phyloP scores from a whole-genome alignment of 2,797 vertebrate species.

The Enoplosus armatus region DNA sequence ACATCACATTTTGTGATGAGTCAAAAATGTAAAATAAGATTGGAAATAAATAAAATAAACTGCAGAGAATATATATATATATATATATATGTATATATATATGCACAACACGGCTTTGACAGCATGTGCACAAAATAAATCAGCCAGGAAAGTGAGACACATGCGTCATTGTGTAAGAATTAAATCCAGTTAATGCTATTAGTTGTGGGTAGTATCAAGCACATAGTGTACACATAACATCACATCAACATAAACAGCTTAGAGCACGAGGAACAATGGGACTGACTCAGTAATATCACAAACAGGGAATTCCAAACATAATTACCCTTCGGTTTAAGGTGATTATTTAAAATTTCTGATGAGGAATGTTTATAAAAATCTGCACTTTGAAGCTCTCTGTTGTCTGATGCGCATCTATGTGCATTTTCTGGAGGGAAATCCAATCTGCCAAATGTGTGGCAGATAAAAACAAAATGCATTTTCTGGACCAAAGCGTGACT shows the following conservation, averaged over 20 bases:
- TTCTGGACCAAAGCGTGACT: slow-evolving; percentile 49
- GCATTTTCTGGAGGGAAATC: slow-evolving; percentile 17
- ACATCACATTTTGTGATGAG: neutral
- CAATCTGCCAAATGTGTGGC: slow-evolving; percentile 23
- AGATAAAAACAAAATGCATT: slow-evolving; percentile 28
- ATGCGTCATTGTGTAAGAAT: slow-evolving; percentile 63
- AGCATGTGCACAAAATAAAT: slow-evolving; percentile 26
- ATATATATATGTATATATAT: too few relatives aligned
- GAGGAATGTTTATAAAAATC: slow-evolving; percentile 24
- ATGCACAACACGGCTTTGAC: slow-evolving; percentile 22
- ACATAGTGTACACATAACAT: slow-evolving; percentile 32
- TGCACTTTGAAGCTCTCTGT: neutral
- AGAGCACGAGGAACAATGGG: slow-evolving; percentile 48
- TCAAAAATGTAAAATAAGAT: neutral
- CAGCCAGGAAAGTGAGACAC: slow-evolving; percentile 65
- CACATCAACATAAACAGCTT: slow-evolving; percentile 59
- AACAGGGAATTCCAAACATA: slow-evolving; percentile 20
- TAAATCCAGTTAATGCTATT: slow-evolving; percentile 81
- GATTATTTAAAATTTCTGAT: slow-evolving; percentile 12
- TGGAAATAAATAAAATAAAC: neutral
- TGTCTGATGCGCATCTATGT: slow-evolving; percentile 36
- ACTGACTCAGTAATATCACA: slow-evolving; percentile 21
- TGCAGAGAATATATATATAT: slow-evolving; percentile 17
- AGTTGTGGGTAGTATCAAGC: slow-evolving; percentile 40
- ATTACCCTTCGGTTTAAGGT: slow-evolving; percentile 28